phyloP scores from a whole-genome alignment of 1,140 invertebrate genomes.

The Melanaphis sacchari region DNA sequence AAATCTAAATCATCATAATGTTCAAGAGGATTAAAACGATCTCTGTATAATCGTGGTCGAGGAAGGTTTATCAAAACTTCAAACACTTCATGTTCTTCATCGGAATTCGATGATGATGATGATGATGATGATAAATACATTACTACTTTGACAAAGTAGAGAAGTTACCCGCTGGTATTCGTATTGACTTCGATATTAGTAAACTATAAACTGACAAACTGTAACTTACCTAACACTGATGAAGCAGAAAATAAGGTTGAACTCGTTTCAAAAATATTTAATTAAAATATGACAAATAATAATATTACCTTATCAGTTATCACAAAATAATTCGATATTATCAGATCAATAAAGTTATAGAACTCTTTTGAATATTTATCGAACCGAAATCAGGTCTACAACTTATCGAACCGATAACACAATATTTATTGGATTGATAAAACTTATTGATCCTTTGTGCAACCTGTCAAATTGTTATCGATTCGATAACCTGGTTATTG shows the following conservation, averaged over 20 bases:
- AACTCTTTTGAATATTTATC: background rate
- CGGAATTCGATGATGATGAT: background rate
- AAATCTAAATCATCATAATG: background rate
- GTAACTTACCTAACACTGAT: background rate
- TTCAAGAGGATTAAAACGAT: background rate
- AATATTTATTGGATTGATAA: background rate
- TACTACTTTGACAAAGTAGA: too few species aligned
- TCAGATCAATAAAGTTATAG: background rate
- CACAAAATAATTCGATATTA: background rate
- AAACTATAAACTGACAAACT: background rate
- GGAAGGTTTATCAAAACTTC: conserved; percentile 18
- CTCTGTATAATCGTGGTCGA: conserved; percentile 15
- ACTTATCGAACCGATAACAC: too few species aligned
- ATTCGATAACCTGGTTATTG: too few species aligned
- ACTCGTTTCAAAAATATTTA: background rate
- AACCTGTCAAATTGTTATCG: background rate
- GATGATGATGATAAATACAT: conserved; percentile 23
- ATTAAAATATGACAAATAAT: background rate
- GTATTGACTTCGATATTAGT: background rate
- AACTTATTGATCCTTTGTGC: background rate
- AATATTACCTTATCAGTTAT: background rate
- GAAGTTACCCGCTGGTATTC: background rate
- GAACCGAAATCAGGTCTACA: background rate
- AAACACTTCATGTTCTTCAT: background rate
- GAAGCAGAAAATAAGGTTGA: background rate